These are phyloP conservation scores for Melitaea athalia DNA, from an alignment of 2,888 invertebrate species.

Conservation along the genomic window DNA sequence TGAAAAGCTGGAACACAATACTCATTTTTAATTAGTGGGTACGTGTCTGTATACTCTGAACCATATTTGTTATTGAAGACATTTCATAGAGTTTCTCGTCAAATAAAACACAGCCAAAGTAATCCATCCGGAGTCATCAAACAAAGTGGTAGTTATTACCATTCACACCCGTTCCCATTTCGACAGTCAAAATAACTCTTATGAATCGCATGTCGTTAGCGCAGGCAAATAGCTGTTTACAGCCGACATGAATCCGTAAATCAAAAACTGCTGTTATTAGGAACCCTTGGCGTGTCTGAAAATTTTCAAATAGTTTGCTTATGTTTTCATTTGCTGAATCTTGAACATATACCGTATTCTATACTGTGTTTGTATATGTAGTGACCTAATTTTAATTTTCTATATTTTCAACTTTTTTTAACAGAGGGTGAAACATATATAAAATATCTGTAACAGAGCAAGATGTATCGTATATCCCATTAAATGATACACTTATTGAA, in stretches of 20 bases:
- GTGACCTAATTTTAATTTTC: too few species aligned
- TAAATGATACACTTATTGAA: too few species aligned
- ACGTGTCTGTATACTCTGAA: neutral
- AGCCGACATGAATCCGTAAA: conserved; percentile 23
- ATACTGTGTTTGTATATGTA: too few species aligned
- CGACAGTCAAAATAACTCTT: conserved; percentile 35
- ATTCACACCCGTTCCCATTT: conserved; percentile 30
- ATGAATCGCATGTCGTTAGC: conserved; percentile 37
- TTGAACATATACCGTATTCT: neutral
- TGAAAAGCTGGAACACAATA: too few species aligned
- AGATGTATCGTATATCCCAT: too few species aligned
- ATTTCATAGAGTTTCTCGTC: conserved; percentile 4
- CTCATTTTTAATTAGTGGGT: too few species aligned
- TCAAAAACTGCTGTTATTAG: conserved; percentile 17
- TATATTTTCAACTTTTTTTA: neutral
- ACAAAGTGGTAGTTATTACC: conserved; percentile 30
- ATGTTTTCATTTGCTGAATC: neutral
- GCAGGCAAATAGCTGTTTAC: conserved; percentile 26
- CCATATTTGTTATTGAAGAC: neutral
- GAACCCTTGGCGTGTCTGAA: neutral
- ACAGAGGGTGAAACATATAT: too few species aligned
- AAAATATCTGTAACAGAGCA: too few species aligned
- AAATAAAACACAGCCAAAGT: conserved; percentile 4
- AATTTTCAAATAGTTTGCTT: conserved; percentile 7
- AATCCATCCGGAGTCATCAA: conserved; percentile 17